phyloP scores from a whole-genome alignment of 1,140 invertebrate genomes.

The Papilio glaucus region DNA sequence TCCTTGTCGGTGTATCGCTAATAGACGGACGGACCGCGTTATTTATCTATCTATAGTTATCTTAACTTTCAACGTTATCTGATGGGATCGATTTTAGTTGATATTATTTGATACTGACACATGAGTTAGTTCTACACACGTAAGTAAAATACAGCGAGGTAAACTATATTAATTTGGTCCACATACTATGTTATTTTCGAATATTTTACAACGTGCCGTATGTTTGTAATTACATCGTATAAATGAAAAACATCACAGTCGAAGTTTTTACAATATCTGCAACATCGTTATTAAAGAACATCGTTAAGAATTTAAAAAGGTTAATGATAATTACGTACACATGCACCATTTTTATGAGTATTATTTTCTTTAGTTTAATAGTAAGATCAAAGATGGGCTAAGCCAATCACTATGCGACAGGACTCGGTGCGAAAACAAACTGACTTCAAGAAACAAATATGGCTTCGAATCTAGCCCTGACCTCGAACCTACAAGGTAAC shows the following conservation, averaged over 20 bases:
- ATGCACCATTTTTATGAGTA: neutral
- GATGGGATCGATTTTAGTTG: neutral
- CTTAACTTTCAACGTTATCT: slow-evolving; percentile 27
- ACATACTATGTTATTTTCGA: slow-evolving; percentile 26
- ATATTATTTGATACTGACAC: slow-evolving; percentile 22
- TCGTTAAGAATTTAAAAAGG: neutral
- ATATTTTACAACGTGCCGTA: slow-evolving; percentile 5
- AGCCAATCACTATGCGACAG: neutral
- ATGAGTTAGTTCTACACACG: neutral
- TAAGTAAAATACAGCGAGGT: neutral
- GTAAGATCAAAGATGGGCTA: neutral
- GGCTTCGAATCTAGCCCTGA: neutral
- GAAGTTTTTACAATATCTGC: slow-evolving; percentile 10
- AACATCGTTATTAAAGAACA: slow-evolving; percentile 7
- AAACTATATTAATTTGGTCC: neutral
- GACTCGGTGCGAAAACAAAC: neutral
- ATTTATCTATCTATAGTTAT: slow-evolving; percentile 34
- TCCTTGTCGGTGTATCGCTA: slow-evolving; percentile 3
- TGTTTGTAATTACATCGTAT: slow-evolving; percentile 12
- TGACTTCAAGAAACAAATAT: neutral
- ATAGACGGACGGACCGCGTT: slow-evolving; percentile 13
- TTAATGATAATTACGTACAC: neutral
- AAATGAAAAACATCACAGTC: slow-evolving; percentile 7
- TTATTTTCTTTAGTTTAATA: neutral
- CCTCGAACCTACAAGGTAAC: slow-evolving; percentile 5